Evolutionary conservation across 2,797 vertebrate genomes (phyloP).

Genomic region (Crenuchus spilurus): DNA sequence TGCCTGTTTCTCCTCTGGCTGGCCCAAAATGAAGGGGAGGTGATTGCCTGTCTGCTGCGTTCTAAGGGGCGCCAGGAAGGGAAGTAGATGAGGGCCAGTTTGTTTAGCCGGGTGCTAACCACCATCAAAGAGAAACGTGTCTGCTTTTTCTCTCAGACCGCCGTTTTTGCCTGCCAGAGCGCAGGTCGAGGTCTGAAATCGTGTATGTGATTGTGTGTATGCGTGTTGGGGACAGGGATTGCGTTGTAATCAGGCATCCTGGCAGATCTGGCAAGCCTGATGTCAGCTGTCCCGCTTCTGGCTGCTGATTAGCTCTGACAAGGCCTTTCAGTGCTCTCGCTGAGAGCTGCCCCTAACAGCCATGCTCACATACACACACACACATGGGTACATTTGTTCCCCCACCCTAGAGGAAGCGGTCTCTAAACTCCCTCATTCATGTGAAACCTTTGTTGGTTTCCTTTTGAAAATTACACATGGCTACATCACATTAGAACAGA

Average conservation of each 20-base stretch:
- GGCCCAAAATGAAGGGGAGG: background rate
- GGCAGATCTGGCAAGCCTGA: constrained; percentile 43
- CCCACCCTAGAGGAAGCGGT: constrained; percentile 58
- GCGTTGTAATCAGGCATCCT: constrained; percentile 47
- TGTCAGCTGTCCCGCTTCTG: constrained; percentile 43
- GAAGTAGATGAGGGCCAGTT: constrained; percentile 45
- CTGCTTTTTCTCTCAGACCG: constrained; percentile 40
- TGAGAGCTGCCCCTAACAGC: constrained; percentile 18
- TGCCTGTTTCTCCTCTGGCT: constrained; percentile 12
- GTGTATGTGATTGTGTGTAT: background rate
- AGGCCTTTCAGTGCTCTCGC: constrained; percentile 38
- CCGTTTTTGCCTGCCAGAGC: constrained; percentile 6
- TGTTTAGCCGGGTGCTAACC: constrained; percentile 40
- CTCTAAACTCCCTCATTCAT: constrained; percentile 54
- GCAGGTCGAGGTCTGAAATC: constrained; percentile 20
- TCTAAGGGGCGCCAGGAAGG: constrained; percentile 24
- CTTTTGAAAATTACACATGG: constrained; percentile 16
- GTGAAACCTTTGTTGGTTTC: constrained; percentile 6
- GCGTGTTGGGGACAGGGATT: constrained; percentile 20
- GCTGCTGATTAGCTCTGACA: constrained; percentile 52
- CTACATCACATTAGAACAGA: background rate
- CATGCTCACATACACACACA: constrained; percentile 5
- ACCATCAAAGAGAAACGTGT: constrained; percentile 33
- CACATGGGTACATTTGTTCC: background rate
- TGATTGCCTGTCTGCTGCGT: constrained; percentile 40